Evolutionary conservation across 2,797 vertebrate species (phyloP).

Genomic region (Hypotaenidia okinawae): DNA sequence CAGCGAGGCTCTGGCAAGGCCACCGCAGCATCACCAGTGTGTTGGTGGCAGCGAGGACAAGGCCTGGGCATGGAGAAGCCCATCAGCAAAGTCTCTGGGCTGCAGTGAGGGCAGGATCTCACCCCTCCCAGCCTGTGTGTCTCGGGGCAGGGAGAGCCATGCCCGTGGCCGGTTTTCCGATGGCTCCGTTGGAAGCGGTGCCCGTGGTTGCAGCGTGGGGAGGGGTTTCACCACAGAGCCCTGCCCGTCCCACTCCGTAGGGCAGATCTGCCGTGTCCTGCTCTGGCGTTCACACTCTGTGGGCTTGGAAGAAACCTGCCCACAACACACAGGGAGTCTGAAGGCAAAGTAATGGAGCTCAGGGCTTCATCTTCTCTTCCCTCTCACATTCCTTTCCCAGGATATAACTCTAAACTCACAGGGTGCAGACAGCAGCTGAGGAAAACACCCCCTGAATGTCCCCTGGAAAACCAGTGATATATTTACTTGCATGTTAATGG

Average conservation of each 20-base stretch:
- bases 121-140: neutral
- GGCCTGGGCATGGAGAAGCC: neutral
- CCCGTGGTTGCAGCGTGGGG: neutral
- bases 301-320: neutral
- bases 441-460: neutral
- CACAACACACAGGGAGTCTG: neutral
- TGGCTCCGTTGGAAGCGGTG: rapidly evolving
- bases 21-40: rapidly evolving
- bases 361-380: neutral
- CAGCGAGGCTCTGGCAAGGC: neutral
- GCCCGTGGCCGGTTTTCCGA: neutral
- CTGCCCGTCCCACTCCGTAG: rapidly evolving
- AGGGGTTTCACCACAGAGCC: neutral
- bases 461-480: neutral
- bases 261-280: neutral
- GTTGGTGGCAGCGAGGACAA: rapidly evolving
- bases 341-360: neutral
- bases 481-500: neutral
- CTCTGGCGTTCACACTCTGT: neutral
- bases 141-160: rapidly evolving
- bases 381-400: neutral
- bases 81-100: neutral
- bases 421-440: neutral
- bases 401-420: neutral
- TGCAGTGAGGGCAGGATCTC: rapidly evolving